Percentiles rank a stretch among this genome's conserved stretches.
These are phyloP conservation scores for Melanostigma gelatinosum DNA, from an alignment of 2,113 vertebrate species.

Conservation along the genomic window DNA sequence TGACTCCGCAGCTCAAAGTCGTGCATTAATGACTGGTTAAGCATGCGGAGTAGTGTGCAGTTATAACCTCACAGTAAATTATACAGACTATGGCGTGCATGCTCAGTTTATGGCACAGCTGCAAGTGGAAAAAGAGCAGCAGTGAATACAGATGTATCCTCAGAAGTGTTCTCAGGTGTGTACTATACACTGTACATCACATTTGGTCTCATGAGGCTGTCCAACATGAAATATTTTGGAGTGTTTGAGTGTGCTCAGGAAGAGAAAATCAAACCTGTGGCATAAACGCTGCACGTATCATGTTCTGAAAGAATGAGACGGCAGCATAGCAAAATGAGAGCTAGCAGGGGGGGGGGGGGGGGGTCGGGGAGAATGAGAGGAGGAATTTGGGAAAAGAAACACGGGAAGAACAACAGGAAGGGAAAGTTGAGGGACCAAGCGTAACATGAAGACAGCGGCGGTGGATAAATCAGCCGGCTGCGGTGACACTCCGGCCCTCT, in stretches of 20 bases:
- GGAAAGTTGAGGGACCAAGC: slow-evolving; percentile 79
- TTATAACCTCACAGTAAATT: slow-evolving; percentile 54
- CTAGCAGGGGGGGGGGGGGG: slow-evolving; percentile 14
- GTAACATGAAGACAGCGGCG: slow-evolving; percentile 82
- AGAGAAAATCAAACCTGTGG: slow-evolving; percentile 61
- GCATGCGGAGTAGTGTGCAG: slow-evolving; percentile 28
- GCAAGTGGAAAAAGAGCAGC: slow-evolving; percentile 26
- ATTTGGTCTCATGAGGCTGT: slow-evolving; percentile 15
- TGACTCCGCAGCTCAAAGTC: slow-evolving; percentile 35
- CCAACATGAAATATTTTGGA: slow-evolving; percentile 37
- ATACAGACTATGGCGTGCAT: slow-evolving; percentile 21
- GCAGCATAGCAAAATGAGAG: slow-evolving; percentile 57
- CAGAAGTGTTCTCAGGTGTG: slow-evolving; percentile 59
- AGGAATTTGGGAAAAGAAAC: slow-evolving; percentile 81
- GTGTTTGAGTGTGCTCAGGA: slow-evolving; percentile 41
- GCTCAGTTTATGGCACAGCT: slow-evolving; percentile 21
- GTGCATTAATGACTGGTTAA: slow-evolving; percentile 53
- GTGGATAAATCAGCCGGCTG: slow-evolving; percentile 82
- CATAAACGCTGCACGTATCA: slow-evolving; percentile 47
- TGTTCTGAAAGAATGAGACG: slow-evolving; percentile 61
- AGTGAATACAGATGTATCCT: slow-evolving; percentile 46
- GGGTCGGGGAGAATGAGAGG: slow-evolving; percentile 63
- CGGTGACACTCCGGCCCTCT: slow-evolving; percentile 71
- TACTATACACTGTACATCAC: slow-evolving; percentile 29
- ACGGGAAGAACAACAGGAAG: slow-evolving; percentile 86